These are phyloP conservation scores for Seira musarum DNA, from an alignment of 2,888 invertebrate genomes.

Conservation along the genomic window DNA sequence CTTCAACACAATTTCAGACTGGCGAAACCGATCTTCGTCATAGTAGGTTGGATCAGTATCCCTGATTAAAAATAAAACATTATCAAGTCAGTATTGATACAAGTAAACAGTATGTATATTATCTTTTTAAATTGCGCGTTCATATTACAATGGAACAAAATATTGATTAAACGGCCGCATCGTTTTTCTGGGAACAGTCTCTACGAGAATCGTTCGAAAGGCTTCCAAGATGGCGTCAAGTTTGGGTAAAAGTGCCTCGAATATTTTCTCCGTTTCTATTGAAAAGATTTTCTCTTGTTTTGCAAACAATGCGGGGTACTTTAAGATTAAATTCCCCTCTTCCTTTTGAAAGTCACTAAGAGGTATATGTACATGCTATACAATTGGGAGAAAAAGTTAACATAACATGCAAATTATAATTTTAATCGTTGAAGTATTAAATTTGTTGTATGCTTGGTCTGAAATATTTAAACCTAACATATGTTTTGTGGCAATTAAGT, in stretches of 20 bases:
- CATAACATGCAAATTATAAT: no score
- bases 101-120: no score
- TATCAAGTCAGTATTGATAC: background rate
- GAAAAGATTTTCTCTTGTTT: constrained; percentile 17
- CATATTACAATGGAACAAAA: constrained; percentile 24
- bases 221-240: background rate
- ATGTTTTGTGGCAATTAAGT: background rate
- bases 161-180: background rate
- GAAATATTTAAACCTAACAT: background rate
- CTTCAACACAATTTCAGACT: constrained; percentile 50
- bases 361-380: constrained; percentile 40
- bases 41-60: background rate
- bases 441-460: no score
- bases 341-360: constrained; percentile 24
- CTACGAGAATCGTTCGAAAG: constrained; percentile 3
- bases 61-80: background rate
- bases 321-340: constrained; percentile 19
- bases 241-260: constrained; percentile 13
- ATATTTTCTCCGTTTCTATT: constrained; percentile 19
- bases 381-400: background rate
- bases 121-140: background rate
- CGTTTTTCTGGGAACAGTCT: constrained; percentile 18
- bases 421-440: no score
- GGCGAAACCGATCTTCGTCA: constrained; percentile 25
- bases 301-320: background rate